These are phyloP conservation scores for Drosophila parthenogenetica DNA, from an alignment of 2,888 invertebrate species.

Conservation along the genomic window DNA sequence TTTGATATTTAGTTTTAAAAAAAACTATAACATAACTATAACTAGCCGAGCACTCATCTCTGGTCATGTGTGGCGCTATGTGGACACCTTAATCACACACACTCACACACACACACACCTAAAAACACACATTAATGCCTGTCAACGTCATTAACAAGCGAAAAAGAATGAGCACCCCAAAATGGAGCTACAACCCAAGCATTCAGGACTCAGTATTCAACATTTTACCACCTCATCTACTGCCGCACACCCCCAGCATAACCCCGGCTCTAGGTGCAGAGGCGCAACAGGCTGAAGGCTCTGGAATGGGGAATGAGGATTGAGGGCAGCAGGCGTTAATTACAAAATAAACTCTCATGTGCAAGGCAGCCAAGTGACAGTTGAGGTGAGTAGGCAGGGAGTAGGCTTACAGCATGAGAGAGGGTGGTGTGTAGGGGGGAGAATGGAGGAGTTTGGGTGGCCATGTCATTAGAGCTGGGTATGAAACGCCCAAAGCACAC, in stretches of 20 bases:
- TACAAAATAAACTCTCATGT: conserved; percentile 84
- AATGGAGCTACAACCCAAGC: conserved; percentile 3
- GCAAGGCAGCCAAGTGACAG: conserved; percentile 39
- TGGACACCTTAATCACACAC: conserved; percentile 4
- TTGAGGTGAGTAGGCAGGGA: conserved; percentile 10
- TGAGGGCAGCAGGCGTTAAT: conserved; percentile 82
- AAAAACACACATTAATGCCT: conserved; percentile 39
- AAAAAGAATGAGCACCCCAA: conserved; percentile 48
- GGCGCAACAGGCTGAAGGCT: conserved; percentile 76
- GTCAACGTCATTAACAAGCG: conserved; percentile 78
- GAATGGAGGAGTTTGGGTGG: conserved; percentile 39
- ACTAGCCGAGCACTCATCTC: conserved; percentile 21
- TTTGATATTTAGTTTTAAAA: too few species aligned
- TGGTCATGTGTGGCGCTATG: conserved; percentile 23
- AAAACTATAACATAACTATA: too few species aligned
- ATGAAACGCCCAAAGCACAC: conserved; percentile 80
- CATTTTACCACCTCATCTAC: background rate
- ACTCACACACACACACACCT: background rate
- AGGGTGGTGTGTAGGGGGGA: background rate
- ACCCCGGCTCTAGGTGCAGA: conserved; percentile 59
- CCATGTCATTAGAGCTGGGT: conserved; percentile 77
- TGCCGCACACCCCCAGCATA: conserved; percentile 2
- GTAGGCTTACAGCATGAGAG: background rate
- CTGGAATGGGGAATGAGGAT: too few species aligned
- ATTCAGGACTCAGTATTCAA: background rate